Conservation (phyloP, 2,113 vertebrate species). For the Bubo scandiacus region DNA sequence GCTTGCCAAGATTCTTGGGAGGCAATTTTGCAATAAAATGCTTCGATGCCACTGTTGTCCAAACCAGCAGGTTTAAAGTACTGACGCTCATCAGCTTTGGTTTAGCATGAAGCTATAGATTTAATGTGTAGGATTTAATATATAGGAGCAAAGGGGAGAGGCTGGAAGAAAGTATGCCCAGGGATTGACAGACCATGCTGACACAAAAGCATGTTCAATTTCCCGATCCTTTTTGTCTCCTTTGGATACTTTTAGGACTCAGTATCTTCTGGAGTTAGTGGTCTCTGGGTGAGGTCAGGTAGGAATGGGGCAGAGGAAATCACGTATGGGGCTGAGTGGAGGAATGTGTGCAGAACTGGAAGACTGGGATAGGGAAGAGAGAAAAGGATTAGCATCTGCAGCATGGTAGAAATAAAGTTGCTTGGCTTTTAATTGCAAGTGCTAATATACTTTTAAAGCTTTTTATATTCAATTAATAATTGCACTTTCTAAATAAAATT, state of each 20-base stretch:
- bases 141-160: neutral
- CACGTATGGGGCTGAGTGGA: neutral
- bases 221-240: neutral
- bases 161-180: neutral
- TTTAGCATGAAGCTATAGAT: neutral
- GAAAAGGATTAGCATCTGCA: neutral
- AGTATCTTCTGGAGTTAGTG: neutral
- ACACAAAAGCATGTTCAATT: neutral
- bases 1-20: neutral
- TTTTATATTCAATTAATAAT: neutral
- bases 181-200: neutral
- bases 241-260: neutral
- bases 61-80: neutral
- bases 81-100: neutral
- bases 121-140: neutral
- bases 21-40: neutral
- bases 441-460: neutral
- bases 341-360: neutral
- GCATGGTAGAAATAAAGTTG: neutral
- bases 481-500: neutral
- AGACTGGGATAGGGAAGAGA: neutral
- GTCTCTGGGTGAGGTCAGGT: neutral
- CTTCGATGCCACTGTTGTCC: rapidly evolving
- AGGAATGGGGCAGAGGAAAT: neutral
- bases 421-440: neutral